Evolutionary conservation across 2,113 vertebrate species (phyloP).

Genomic region (Oncorhynchus mykiss): DNA sequence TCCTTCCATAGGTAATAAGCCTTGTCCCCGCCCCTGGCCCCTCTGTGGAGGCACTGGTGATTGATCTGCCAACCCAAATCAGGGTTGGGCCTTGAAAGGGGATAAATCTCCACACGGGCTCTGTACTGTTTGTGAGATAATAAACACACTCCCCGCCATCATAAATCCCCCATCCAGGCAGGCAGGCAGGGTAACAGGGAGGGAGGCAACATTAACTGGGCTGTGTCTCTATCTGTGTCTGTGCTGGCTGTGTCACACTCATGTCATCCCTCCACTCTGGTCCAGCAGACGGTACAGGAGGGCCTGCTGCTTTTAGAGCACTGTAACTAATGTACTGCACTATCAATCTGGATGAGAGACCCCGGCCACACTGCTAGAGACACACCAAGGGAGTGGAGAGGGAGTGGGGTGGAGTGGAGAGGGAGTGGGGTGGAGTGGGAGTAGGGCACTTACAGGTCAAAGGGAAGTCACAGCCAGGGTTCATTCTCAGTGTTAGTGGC

Average conservation of each 20-base stretch:
- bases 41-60: slow-evolving; percentile 27
- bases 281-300: neutral
- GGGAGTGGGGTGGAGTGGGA: neutral
- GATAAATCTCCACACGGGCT: slow-evolving; percentile 72
- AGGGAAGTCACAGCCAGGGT: no score
- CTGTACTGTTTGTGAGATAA: slow-evolving; percentile 73
- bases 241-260: no score
- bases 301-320: slow-evolving; percentile 4
- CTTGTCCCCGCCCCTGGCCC: slow-evolving; percentile 25
- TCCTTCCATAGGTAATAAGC: slow-evolving; percentile 43
- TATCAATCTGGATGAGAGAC: slow-evolving; percentile 23
- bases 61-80: slow-evolving; percentile 75
- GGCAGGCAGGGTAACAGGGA: slow-evolving; percentile 1
- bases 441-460: neutral
- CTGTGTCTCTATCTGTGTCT: neutral
- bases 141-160: slow-evolving; percentile 67
- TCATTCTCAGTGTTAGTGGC: no score
- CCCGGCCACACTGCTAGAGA: no score
- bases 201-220: neutral
- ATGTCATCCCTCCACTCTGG: no score
- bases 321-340: slow-evolving; percentile 19
- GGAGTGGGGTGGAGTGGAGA: no score
- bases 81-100: slow-evolving; percentile 65
- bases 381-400: no score
- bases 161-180: slow-evolving; percentile 54